These are phyloP conservation scores for Morelia viridis DNA, from an alignment of 2,797 vertebrate species.

Conservation along the genomic window DNA sequence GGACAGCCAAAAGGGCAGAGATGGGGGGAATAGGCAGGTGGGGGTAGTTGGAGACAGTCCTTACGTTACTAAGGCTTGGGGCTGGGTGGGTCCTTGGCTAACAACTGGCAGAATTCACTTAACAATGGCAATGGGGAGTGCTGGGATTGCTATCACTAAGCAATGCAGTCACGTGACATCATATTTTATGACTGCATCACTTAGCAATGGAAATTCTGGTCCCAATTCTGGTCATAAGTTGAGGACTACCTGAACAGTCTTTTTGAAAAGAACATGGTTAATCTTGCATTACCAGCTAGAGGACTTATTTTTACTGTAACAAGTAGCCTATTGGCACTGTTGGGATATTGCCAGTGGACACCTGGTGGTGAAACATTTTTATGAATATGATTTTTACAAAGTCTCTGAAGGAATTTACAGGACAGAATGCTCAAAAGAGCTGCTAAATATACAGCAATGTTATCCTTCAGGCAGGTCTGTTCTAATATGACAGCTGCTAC, in stretches of 20 bases:
- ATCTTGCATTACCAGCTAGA: constrained; percentile 25
- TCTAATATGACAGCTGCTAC: constrained; percentile 12
- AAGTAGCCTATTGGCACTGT: constrained; percentile 29
- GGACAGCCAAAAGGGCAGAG: no score
- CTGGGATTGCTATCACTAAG: no score
- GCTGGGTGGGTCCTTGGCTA: no score
- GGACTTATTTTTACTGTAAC: constrained; percentile 40
- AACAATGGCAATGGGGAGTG: no score
- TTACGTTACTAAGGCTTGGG: no score
- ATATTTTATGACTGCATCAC: no score
- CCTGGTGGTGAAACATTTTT: constrained; percentile 30
- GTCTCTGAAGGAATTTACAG: background rate
- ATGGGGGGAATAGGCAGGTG: no score
- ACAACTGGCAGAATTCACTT: no score
- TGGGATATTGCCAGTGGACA: constrained; percentile 8
- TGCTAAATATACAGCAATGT: constrained; percentile 4
- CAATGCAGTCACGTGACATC: no score
- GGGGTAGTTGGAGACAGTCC: no score
- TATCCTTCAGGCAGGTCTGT: background rate
- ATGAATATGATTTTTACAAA: background rate
- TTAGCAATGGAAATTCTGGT: no score
- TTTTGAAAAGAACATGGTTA: constrained; percentile 24
- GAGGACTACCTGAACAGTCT: background rate
- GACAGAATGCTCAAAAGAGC: background rate
- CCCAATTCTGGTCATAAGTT: background rate